Percentiles rank a stretch among this genome's conserved stretches.
Conservation (phyloP, 2,797 vertebrate species). For the Pogoniulus pusillus region DNA sequence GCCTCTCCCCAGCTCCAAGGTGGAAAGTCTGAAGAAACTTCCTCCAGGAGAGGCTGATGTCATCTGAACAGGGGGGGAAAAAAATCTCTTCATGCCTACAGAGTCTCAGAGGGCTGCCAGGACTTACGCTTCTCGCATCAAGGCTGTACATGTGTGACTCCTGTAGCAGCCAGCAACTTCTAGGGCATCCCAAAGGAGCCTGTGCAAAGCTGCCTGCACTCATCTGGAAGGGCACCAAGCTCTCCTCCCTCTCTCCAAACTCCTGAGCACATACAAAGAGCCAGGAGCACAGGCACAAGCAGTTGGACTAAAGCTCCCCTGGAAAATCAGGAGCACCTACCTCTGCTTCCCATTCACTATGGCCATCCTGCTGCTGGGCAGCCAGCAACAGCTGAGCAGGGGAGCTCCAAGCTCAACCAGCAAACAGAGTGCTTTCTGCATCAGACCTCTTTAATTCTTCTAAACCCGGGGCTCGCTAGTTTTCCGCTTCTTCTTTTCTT, state of each 20-base stretch:
- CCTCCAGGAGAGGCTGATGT: constrained; percentile 13
- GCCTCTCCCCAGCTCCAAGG: background rate
- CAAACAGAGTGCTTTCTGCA: background rate
- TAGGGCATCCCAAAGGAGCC: background rate
- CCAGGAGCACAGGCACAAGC: background rate
- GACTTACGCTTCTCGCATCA: background rate
- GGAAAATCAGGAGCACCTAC: background rate
- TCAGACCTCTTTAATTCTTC: background rate
- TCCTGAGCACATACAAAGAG: background rate
- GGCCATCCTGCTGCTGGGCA: background rate
- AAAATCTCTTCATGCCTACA: background rate
- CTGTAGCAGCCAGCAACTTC: background rate
- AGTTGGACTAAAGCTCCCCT: background rate
- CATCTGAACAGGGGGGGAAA: background rate
- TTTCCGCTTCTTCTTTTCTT: background rate
- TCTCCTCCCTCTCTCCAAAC: background rate
- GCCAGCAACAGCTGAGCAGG: background rate
- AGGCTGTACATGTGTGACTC: background rate
- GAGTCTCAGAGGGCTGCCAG: background rate
- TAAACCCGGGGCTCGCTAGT: background rate
- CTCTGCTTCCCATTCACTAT: background rate
- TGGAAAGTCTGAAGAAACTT: constrained; percentile 45
- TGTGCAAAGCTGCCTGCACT: background rate
- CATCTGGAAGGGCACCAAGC: background rate
- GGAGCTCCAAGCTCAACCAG: background rate